These are phyloP conservation scores for Bungarus multicinctus DNA, from an alignment of 2,113 vertebrate genomes.

Conservation along the genomic window DNA sequence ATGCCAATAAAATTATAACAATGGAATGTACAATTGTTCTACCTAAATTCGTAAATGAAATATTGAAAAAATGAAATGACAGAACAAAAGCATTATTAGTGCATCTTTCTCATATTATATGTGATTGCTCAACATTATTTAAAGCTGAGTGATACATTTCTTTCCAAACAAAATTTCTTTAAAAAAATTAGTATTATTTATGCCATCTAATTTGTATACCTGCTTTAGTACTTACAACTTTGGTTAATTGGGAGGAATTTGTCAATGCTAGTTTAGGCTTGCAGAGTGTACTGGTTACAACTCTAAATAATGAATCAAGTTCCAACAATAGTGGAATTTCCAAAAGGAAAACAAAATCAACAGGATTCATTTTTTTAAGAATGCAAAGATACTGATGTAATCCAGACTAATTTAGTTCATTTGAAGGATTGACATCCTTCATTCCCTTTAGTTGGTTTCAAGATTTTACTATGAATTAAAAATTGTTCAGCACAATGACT, in stretches of 20 bases:
- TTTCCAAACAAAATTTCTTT: conserved; percentile 27
- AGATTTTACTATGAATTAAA: not conserved
- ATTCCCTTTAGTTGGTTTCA: not conserved
- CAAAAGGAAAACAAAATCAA: not conserved
- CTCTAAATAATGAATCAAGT: not conserved
- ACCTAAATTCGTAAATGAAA: conserved; percentile 60
- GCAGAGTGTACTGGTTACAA: not conserved
- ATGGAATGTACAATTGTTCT: conserved; percentile 56
- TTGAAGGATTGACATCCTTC: not conserved
- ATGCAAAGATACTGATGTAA: not conserved
- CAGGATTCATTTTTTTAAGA: not conserved
- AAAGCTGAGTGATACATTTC: conserved; percentile 22
- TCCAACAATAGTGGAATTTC: not conserved
- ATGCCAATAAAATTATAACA: conserved; percentile 72
- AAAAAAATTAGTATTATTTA: not conserved
- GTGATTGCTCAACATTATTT: conserved; percentile 45
- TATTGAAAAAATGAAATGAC: conserved; percentile 49
- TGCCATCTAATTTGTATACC: not conserved
- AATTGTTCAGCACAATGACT: not conserved
- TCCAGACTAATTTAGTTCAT: not conserved
- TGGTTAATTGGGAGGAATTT: not conserved
- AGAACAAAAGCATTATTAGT: conserved; percentile 50
- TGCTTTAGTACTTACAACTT: not conserved
- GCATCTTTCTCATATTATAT: conserved; percentile 41
- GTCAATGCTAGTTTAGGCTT: not conserved